These are phyloP conservation scores for Acanthochromis polyacanthus DNA, from an alignment of 2,113 vertebrate species.

Conservation along the genomic window DNA sequence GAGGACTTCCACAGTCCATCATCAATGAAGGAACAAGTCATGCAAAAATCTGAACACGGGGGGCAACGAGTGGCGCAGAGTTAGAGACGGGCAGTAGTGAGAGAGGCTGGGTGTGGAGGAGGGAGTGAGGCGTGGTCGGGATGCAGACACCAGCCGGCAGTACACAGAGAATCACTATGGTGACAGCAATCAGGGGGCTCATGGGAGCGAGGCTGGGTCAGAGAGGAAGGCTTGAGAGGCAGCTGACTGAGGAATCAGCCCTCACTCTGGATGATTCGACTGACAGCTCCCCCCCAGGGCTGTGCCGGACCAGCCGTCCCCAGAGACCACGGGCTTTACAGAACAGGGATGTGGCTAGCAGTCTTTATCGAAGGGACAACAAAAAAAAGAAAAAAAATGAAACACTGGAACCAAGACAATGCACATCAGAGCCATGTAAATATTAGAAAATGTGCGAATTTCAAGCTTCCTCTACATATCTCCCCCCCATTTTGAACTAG, in stretches of 20 bases:
- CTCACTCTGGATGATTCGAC: slow-evolving; percentile 82
- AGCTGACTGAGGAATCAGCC: slow-evolving; percentile 85
- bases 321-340: slow-evolving; percentile 61
- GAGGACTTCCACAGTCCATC: slow-evolving; percentile 61
- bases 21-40: slow-evolving; percentile 76
- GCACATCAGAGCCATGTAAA: slow-evolving; percentile 24
- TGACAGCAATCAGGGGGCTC: slow-evolving; percentile 86
- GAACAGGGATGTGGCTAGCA: slow-evolving; percentile 69
- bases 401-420: slow-evolving; percentile 24
- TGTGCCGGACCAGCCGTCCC: slow-evolving; percentile 65
- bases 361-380: slow-evolving; percentile 25
- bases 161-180: slow-evolving; percentile 87
- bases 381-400: slow-evolving; percentile 31
- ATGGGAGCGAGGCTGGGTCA: slow-evolving; percentile 79
- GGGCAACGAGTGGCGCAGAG: slow-evolving; percentile 54
- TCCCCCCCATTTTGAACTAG: slow-evolving; percentile 18
- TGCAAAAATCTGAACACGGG: slow-evolving; percentile 76
- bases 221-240: slow-evolving; percentile 83
- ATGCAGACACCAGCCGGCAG: slow-evolving; percentile 53
- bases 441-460: slow-evolving; percentile 46
- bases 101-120: slow-evolving; percentile 1
- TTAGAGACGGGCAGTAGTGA: slow-evolving; percentile 36
- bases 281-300: slow-evolving; percentile 80
- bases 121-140: not conserved
- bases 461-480: slow-evolving; percentile 53